Base-by-base conservation (phyloP, 2,113 vertebrate species). In the Corvus hawaiiensis region DNA sequence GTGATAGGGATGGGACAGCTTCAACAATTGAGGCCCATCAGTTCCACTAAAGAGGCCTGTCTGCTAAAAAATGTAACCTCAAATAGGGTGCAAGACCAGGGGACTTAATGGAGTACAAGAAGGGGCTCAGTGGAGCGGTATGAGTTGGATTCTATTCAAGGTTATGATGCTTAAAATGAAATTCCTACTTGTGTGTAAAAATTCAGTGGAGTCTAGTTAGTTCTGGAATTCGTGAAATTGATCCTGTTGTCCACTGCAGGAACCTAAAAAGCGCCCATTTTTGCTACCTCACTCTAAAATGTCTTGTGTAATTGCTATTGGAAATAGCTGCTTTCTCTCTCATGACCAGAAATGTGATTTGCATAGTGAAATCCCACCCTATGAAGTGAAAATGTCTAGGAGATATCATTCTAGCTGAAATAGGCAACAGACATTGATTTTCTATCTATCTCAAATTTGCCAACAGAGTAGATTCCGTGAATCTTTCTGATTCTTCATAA, bases 101-200 rank as follows among this genome's bases (percentile, higher is more conserved):
- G 26, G 11, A 51, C 33, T 20, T 17, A 37, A 20, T 10, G 35
- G 55, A 35, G 46, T n/a, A 30, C 3, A 26, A 55, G 24, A 49
- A 69, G 27, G 16, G 46, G 16, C 41, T 66, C 22, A 66, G 11
- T 41, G 51, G 39, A 61, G 24, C 0, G 0, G 1, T 37, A 30
- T n/a, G 7, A 46, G 7, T 2, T 87, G 52, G 22, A 21, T 66
- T 66, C 35, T 41, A 15, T 66, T 80, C 35, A 66, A 56, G 48
- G 7, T 51, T 66, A 51, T 51, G 32, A 64, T 51, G 23, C 22
- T 56, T 69, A 79, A 71, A 80, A 56, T 27, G 22, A 71, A 80
- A 13, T 2, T 9, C 23, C 30, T 62, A 18, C 6, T 76, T 23
- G 1, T 32, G 20, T 80, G 43, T 21, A 62, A 71, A 95, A 48